Evolutionary conservation across 2,113 vertebrate species (phyloP), one percentile per base, ranked within the genome.

Genomic region (Thryonomys swinderianus): DNA sequence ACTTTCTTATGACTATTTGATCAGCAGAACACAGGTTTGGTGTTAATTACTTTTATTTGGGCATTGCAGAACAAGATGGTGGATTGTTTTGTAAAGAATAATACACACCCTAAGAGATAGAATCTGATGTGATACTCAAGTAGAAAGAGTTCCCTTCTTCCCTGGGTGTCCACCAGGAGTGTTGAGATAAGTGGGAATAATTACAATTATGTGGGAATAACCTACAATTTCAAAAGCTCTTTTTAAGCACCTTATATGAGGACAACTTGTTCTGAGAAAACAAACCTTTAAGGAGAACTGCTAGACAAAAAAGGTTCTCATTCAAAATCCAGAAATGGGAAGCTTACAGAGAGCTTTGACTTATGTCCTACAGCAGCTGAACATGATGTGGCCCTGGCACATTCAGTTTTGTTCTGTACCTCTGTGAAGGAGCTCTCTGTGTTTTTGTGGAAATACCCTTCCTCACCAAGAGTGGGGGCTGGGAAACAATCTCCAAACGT

Each of bases 31-130:
- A 67, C 14, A 90, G 64, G 25, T 88, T 96, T 84, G 37, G 84
- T 93, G 61, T 87, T 89, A 76, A 95, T 66, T 95, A 81, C 42
- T 76, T 86, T 94, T 93, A 61, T 64, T 88, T 93, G 48, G 45
- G 8, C 40, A 85, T 89, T 82, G 53, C 37, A 81, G n/a, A 73
- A 69, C 6, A 94, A 95, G 48, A 78, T 61, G 7, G 79, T 37
- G 6, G 21, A 64, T 66, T 53, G 59, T 20, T 3, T 17, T 42
- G 48, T 57, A n/a, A 67, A 21, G 23, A 88, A 76, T 59, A 84
- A 23, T 42, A 30, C 25, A 51, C 18, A 85, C 17, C n/a, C 66
- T 81, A 69, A 83, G 16, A 91, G 67, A 80, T 2, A 17, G 16
- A 7, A 9, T 61, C 21, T 48, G 53, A 45, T 23, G 81, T 73